Percentiles rank a stretch among this genome's conserved stretches.
Evolutionary conservation across 2,888 invertebrate genomes (phyloP).

Genomic region (Actias luna): DNA sequence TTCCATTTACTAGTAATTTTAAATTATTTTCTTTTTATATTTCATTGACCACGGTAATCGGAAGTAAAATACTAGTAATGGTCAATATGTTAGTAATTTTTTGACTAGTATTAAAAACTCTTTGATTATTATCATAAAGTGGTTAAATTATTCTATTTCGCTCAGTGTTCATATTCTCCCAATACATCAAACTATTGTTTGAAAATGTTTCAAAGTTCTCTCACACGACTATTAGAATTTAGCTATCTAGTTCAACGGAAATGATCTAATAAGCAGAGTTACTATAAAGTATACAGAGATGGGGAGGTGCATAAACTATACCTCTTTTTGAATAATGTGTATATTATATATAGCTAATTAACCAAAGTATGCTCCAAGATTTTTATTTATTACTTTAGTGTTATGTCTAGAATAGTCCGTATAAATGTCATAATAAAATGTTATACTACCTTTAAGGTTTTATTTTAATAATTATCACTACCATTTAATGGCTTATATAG

Average conservation of each 20-base stretch:
- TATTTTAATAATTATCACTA: too few species aligned
- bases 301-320: background rate
- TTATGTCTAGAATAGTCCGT: too few species aligned
- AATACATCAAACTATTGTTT: constrained; percentile 11
- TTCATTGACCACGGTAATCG: too few species aligned
- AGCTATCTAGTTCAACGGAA: constrained; percentile 16
- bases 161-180: constrained; percentile 12
- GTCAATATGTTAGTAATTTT: too few species aligned
- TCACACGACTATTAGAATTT: constrained; percentile 8
- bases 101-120: background rate
- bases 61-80: too few species aligned
- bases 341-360: background rate
- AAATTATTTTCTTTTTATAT: too few species aligned
- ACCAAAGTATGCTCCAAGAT: background rate
- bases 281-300: constrained; percentile 8
- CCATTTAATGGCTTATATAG: too few species aligned
- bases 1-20: too few species aligned
- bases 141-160: constrained; percentile 22
- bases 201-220: constrained; percentile 5
- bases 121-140: background rate
- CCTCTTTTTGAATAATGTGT: background rate
- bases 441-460: too few species aligned
- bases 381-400: background rate
- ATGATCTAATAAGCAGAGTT: constrained; percentile 10
- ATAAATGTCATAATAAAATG: too few species aligned